phyloP scores from a whole-genome alignment of 2,113 vertebrate species.

The Brienomyrus brachyistius region DNA sequence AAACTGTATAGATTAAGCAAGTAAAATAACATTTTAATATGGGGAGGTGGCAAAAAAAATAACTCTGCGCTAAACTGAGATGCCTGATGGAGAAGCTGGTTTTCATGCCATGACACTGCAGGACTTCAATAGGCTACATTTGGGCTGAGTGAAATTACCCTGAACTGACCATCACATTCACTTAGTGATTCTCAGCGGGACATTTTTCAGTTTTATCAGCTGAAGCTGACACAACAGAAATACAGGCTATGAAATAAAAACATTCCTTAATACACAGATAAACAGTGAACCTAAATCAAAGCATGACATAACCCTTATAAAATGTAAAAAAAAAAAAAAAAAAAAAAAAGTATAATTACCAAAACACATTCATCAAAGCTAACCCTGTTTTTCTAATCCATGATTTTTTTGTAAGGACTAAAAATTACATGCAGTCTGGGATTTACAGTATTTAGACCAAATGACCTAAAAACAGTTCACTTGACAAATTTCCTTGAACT shows the following conservation, averaged over 20 bases:
- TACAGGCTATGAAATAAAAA: background rate
- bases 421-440: background rate
- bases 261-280: background rate
- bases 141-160: background rate
- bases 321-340: background rate
- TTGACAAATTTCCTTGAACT: constrained; percentile 5
- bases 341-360: background rate
- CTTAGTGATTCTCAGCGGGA: background rate
- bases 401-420: background rate
- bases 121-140: background rate
- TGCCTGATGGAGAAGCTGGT: background rate
- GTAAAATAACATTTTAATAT: background rate
- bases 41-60: background rate
- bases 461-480: background rate
- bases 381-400: background rate
- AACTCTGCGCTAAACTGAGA: background rate
- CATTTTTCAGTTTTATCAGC: background rate
- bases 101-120: background rate
- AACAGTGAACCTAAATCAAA: background rate
- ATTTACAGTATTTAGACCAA: background rate
- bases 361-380: background rate
- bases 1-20: background rate
- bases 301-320: background rate
- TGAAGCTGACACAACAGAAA: background rate
- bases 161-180: background rate